Evolutionary conservation across 2,888 invertebrate species (phyloP).

Genomic region (Sepioteuthis lessoniana): DNA sequence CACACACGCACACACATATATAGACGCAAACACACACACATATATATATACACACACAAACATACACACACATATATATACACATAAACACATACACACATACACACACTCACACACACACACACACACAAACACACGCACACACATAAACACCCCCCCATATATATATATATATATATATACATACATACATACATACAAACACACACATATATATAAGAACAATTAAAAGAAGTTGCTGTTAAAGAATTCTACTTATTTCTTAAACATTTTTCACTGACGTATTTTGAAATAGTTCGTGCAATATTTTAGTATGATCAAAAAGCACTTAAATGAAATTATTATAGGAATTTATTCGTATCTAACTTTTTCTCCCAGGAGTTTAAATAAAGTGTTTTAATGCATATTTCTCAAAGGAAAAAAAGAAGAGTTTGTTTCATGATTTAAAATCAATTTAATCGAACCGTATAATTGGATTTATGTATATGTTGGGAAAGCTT

Average conservation of each 20-base stretch:
- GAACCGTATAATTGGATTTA: background rate
- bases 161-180: background rate
- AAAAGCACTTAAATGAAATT: background rate
- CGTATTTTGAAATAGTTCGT: background rate
- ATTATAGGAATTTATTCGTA: background rate
- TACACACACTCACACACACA: background rate
- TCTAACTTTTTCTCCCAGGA: background rate
- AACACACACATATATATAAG: too few species aligned
- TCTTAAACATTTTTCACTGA: too few species aligned
- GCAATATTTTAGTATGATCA: background rate
- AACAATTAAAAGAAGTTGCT: too few species aligned
- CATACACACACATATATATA: constrained; percentile 38
- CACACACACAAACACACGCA: background rate
- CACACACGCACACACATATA: too few species aligned
- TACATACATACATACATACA: background rate
- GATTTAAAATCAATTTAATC: background rate
- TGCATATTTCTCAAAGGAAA: background rate
- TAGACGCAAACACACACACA: too few species aligned
- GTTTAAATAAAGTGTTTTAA: background rate
- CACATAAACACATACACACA: background rate
- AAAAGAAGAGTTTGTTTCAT: background rate
- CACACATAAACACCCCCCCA: too few species aligned
- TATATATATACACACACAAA: constrained; percentile 35
- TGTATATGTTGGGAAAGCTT: background rate
- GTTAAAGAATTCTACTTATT: too few species aligned